A percentile compares a stretch with the other conserved stretches of the same genome.
Conservation (phyloP, 2,888 invertebrate species). For the Mesorhabditis spiculigera region DNA sequence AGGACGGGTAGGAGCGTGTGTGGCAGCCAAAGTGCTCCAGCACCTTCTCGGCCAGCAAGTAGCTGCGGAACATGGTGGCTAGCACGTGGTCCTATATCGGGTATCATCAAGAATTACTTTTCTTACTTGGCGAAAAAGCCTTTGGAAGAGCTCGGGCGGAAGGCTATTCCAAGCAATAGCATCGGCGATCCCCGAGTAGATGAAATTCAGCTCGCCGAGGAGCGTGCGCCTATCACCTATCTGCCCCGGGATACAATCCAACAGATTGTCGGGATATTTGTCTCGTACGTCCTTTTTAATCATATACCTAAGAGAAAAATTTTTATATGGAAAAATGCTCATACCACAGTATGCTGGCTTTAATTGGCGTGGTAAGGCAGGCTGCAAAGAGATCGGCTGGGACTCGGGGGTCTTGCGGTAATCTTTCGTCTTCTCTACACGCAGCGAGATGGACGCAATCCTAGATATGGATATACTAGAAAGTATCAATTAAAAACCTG, state of each 20-base stretch:
- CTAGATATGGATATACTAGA: constrained; percentile 20
- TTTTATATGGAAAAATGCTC: background rate
- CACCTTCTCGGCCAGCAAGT: constrained; percentile 89
- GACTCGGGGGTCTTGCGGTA: constrained; percentile 94
- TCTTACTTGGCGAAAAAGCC: constrained; percentile 73
- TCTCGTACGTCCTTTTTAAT: constrained; percentile 41
- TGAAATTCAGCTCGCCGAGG: constrained; percentile 98
- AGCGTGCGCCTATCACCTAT: constrained; percentile 78
- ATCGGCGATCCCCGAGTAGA: constrained; percentile 98
- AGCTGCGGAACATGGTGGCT: constrained; percentile 96
- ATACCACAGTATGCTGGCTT: constrained; percentile 64
- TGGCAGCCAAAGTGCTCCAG: constrained; percentile 89
- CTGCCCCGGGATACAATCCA: constrained; percentile 83
- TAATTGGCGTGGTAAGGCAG: constrained; percentile 95
- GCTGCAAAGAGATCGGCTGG: constrained; percentile 96
- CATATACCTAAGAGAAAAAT: constrained; percentile 15
- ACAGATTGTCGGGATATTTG: constrained; percentile 42
- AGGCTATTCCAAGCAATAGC: constrained; percentile 98
- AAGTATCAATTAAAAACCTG: constrained; percentile 1
- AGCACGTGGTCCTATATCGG: constrained; percentile 82
- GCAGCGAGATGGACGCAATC: constrained; percentile 91
- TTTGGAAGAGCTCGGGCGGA: constrained; percentile 86
- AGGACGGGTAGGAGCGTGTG: background rate
- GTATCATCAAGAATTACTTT: background rate
- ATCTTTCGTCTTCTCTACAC: constrained; percentile 83